phyloP scores from a whole-genome alignment of 2,888 invertebrate genomes.

The Eristalis pertinax region DNA sequence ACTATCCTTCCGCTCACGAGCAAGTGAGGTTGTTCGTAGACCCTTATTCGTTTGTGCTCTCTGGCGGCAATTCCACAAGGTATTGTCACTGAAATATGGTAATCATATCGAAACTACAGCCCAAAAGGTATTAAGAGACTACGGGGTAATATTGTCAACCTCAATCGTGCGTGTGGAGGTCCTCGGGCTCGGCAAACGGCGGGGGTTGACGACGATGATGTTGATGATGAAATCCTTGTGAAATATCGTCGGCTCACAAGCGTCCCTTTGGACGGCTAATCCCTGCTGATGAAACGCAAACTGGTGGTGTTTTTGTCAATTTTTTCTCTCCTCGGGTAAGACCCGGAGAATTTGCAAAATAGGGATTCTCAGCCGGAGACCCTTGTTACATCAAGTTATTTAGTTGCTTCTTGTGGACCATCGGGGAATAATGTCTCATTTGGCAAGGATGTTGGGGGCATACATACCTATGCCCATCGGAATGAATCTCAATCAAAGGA shows the following conservation, averaged over 20 bases:
- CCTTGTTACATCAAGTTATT: not conserved
- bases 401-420: not conserved
- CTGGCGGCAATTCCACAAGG: conserved; percentile 25
- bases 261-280: not conserved
- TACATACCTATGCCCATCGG: not conserved
- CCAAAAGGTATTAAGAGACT: conserved; percentile 12
- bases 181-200: not conserved
- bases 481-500: not conserved
- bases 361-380: not conserved
- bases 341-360: not conserved
- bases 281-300: conserved; percentile 28
- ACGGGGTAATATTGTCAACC: conserved; percentile 34
- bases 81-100: conserved; percentile 41
- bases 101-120: conserved; percentile 27
- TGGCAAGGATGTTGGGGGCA: not conserved
- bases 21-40: not conserved
- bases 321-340: not conserved
- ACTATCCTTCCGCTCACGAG: not conserved
- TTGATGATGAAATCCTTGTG: conserved; percentile 32
- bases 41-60: conserved; percentile 8
- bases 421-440: not conserved
- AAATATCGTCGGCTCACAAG: conserved; percentile 4
- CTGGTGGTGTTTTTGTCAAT: conserved; percentile 14
- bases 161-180: conserved; percentile 11
- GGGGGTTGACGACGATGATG: not conserved